A percentile compares a stretch with the other conserved stretches of the same genome.
phyloP scores from a whole-genome alignment of 2,113 vertebrate genomes.

The Prionailurus viverrinus region DNA sequence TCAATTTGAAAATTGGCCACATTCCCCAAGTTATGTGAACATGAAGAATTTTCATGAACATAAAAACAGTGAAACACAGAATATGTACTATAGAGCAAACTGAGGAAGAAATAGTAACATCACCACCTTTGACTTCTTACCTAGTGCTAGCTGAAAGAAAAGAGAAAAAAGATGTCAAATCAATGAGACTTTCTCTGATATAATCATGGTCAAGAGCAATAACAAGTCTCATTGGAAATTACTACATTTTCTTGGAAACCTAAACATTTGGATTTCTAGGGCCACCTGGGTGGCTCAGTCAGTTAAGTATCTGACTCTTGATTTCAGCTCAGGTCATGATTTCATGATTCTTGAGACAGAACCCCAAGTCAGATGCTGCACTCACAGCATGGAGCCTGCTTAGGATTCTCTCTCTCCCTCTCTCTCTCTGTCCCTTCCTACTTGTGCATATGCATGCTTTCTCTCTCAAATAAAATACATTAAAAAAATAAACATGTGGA shows the following conservation, averaged over 20 bases:
- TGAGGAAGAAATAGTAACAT: background rate
- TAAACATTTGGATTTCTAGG: background rate
- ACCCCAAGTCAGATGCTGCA: too few species aligned
- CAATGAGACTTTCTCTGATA: background rate
- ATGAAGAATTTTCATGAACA: background rate
- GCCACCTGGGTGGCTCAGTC: too few species aligned
- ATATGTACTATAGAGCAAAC: background rate
- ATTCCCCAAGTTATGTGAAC: background rate
- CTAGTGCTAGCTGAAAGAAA: background rate
- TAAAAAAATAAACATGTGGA: background rate
- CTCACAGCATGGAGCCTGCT: too few species aligned
- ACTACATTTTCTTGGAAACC: background rate
- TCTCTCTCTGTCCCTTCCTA: too few species aligned
- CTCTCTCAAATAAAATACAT: too few species aligned
- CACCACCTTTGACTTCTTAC: background rate
- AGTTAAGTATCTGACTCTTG: too few species aligned
- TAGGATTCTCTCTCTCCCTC: too few species aligned
- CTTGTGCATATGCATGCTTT: too few species aligned
- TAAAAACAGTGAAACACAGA: background rate
- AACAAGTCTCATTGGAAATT: background rate
- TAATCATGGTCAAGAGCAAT: background rate
- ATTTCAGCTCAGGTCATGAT: too few species aligned
- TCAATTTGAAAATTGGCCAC: background rate
- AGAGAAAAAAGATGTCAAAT: background rate
- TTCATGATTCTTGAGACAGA: too few species aligned